These are phyloP conservation scores for Lochmaea crataegi DNA, from an alignment of 2,888 invertebrate species.

Conservation along the genomic window DNA sequence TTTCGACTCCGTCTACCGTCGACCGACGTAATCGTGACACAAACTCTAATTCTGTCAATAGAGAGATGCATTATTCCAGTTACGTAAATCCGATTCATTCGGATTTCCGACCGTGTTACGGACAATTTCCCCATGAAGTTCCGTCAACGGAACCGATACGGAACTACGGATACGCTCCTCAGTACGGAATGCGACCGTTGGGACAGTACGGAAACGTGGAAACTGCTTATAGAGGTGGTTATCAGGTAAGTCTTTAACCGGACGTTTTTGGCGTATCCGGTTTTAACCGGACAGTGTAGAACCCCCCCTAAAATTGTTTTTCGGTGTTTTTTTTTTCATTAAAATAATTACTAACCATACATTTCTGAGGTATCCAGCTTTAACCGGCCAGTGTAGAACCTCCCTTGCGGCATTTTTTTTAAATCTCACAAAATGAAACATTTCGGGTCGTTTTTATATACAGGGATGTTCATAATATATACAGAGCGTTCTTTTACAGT, in stretches of 20 bases:
- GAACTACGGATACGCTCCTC: not conserved
- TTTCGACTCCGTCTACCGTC: not conserved
- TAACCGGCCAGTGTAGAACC: too few species aligned
- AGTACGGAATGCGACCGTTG: not conserved
- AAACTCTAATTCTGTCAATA: not conserved
- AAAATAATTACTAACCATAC: too few species aligned
- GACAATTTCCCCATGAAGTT: not conserved
- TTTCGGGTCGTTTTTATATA: too few species aligned
- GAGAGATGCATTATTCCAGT: slow-evolving; percentile 15
- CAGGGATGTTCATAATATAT: too few species aligned
- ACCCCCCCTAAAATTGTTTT: too few species aligned
- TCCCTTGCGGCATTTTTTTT: too few species aligned
- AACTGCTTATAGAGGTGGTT: not conserved
- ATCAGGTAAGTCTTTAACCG: not conserved
- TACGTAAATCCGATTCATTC: slow-evolving; percentile 16
- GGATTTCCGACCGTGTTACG: slow-evolving; percentile 5
- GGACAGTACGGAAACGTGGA: not conserved
- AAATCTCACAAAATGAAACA: too few species aligned
- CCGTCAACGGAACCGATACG: not conserved
- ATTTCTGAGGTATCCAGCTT: too few species aligned
- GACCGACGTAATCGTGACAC: not conserved
- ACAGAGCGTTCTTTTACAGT: too few species aligned
- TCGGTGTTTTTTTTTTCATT: too few species aligned
- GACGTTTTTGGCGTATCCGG: too few species aligned
- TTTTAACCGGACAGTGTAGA: too few species aligned